A percentile compares a stretch with the other conserved stretches of the same genome.
Conservation (phyloP, 2,113 vertebrate species). For the Pedionomus torquatus region DNA sequence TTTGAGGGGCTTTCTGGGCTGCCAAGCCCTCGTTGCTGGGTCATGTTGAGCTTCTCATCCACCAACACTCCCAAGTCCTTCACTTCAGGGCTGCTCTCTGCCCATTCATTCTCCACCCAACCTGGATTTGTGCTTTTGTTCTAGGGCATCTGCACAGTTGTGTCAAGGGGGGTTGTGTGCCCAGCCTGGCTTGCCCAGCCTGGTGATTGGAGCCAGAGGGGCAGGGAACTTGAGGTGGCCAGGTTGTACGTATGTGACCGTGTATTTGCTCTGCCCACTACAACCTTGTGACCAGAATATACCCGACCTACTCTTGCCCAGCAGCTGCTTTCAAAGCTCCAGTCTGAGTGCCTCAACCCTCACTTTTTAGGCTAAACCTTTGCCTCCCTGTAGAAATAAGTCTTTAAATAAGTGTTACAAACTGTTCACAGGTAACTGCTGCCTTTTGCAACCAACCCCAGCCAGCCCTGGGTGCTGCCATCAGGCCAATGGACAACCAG, state of each 20-base stretch:
- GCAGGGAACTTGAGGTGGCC: rapidly evolving
- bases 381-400: neutral
- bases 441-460: neutral
- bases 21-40: rapidly evolving
- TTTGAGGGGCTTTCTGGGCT: neutral
- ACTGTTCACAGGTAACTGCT: neutral
- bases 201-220: neutral
- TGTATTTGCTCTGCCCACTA: neutral
- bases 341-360: neutral
- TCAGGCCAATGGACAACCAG: neutral
- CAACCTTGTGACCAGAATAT: neutral
- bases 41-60: neutral
- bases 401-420: neutral
- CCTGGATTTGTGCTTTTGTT: neutral
- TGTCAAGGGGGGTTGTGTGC: neutral
- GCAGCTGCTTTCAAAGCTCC: neutral
- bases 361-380: neutral
- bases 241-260: rapidly evolving
- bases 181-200: neutral
- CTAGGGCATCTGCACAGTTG: rapidly evolving
- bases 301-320: rapidly evolving
- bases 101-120: neutral
- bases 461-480: neutral
- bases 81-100: neutral
- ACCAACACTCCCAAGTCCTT: neutral